These are phyloP conservation scores for Rhombomys opimus DNA, from an alignment of 2,113 vertebrate species.

Conservation along the genomic window DNA sequence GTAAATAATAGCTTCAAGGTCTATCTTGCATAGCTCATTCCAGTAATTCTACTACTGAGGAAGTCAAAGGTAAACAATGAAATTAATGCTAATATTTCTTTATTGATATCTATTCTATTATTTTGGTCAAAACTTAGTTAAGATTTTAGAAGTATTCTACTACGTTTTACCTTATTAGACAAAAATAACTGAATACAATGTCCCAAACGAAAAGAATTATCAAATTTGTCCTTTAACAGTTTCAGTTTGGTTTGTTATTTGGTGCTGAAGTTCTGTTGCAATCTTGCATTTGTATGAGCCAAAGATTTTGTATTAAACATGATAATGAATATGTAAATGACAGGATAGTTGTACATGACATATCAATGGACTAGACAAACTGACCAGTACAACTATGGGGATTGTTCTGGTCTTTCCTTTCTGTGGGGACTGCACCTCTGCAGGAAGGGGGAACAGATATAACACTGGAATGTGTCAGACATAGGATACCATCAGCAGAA, in stretches of 20 bases:
- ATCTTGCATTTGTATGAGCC: not conserved
- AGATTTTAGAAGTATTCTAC: not conserved
- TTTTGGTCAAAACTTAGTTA: constrained; percentile 26
- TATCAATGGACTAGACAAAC: not conserved
- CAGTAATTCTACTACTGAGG: not conserved
- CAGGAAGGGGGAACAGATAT: no score
- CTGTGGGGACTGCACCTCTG: no score
- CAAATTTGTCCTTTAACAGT: not conserved
- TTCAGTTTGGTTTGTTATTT: constrained; percentile 22
- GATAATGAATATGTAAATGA: not conserved
- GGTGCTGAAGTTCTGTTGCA: not conserved
- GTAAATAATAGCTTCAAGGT: not conserved
- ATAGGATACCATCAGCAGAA: not conserved
- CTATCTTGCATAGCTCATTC: constrained; percentile 20
- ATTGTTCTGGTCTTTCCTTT: not conserved
- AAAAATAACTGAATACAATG: constrained; percentile 38
- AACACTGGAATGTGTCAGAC: not conserved
- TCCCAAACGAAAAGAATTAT: not conserved
- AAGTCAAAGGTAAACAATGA: constrained; percentile 30
- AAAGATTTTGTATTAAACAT: not conserved
- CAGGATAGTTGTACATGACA: not conserved
- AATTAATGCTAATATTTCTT: constrained; percentile 15
- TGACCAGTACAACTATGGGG: not conserved
- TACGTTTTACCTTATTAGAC: not conserved
- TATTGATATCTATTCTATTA: not conserved